Percentiles rank a stretch among this genome's conserved stretches.
phyloP scores from a whole-genome alignment of 2,888 invertebrate species.

The Hipparchia semele region DNA sequence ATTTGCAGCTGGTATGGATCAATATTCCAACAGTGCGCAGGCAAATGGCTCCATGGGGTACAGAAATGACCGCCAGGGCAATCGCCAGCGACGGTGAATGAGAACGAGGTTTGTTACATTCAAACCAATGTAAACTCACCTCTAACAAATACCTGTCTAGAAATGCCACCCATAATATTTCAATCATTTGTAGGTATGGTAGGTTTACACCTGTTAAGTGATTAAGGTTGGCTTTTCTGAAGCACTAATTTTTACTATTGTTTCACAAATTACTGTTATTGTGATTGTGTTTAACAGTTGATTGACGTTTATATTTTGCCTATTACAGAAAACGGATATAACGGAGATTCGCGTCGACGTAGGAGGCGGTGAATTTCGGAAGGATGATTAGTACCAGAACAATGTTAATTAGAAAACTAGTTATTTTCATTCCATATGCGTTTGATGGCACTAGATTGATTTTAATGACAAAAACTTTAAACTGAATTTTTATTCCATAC shows the following conservation, averaged over 20 bases:
- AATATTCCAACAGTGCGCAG: conserved; percentile 62
- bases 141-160: conserved; percentile 49
- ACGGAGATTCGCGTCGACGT: conserved; percentile 77
- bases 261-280: conserved; percentile 1
- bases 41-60: conserved; percentile 79
- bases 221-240: conserved; percentile 29
- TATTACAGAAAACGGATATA: conserved; percentile 76
- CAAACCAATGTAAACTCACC: conserved; percentile 77
- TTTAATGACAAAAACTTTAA: conserved; percentile 9
- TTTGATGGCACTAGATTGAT: conserved; percentile 37
- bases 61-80: conserved; percentile 79
- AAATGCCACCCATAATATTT: conserved; percentile 41
- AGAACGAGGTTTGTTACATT: conserved; percentile 78
- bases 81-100: conserved; percentile 77
- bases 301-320: conserved; percentile 43
- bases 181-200: conserved; percentile 27
- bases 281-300: background rate
- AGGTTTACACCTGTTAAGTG: conserved; percentile 29
- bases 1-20: conserved; percentile 55
- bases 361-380: conserved; percentile 66
- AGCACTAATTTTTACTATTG: conserved; percentile 21
- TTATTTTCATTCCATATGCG: conserved; percentile 60
- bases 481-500: conserved; percentile 1
- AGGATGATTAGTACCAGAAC: conserved; percentile 42
- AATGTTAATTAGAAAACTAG: conserved; percentile 38